phyloP scores from a whole-genome alignment of 2,888 invertebrate species.

The Caenorhabditis becei region DNA sequence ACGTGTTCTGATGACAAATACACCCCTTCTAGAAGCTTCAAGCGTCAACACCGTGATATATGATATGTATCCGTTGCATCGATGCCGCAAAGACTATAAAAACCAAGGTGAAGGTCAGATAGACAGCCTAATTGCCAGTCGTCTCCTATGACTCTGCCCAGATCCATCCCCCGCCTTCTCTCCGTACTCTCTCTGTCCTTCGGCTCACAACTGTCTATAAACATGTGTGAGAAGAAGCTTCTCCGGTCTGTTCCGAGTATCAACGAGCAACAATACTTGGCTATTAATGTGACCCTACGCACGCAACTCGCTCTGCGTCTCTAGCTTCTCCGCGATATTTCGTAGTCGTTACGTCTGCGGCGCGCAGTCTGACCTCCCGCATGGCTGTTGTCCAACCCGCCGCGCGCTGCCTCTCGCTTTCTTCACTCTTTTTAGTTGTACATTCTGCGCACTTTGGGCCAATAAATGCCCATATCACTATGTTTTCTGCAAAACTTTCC shows the following conservation, averaged over 20 bases:
- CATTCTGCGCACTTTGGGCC: constrained; percentile 54
- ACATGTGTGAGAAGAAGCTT: constrained; percentile 58
- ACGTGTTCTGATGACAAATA: constrained; percentile 31
- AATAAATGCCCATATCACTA: constrained; percentile 57
- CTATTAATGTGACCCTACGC: constrained; percentile 64
- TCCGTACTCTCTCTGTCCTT: background rate
- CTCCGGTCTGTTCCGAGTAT: constrained; percentile 53
- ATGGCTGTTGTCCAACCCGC: constrained; percentile 55
- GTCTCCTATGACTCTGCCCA: background rate
- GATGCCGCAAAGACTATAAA: constrained; percentile 19
- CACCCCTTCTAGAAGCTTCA: background rate
- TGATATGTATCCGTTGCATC: constrained; percentile 20
- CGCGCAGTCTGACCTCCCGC: constrained; percentile 50
- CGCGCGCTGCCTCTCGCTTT: constrained; percentile 54
- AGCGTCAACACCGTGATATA: constrained; percentile 13
- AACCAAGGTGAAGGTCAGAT: constrained; percentile 37
- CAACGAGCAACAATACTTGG: constrained; percentile 63
- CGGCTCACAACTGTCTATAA: constrained; percentile 46
- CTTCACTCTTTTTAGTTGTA: constrained; percentile 58
- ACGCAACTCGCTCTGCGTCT: constrained; percentile 54
- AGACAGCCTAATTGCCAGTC: constrained; percentile 10
- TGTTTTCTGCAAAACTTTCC: constrained; percentile 21
- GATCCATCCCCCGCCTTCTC: background rate
- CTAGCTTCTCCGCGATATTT: constrained; percentile 23
- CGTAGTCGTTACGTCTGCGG: constrained; percentile 50